A percentile compares a stretch with the other conserved stretches of the same genome.
Evolutionary conservation across 1,140 invertebrate species (phyloP).

Genomic region (Brachionus sp.): DNA sequence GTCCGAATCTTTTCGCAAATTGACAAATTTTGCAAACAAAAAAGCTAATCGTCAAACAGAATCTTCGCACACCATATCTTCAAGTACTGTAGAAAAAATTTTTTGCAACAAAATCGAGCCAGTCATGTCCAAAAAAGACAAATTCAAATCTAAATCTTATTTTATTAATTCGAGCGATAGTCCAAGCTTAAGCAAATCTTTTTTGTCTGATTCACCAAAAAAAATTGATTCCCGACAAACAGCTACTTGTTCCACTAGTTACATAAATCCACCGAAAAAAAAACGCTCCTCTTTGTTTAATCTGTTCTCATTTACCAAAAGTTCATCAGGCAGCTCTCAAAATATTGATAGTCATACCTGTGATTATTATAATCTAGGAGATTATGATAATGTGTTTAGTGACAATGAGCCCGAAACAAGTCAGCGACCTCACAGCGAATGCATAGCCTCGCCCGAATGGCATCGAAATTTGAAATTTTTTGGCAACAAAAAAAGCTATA

Average conservation of each 20-base stretch:
- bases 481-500: constrained; percentile 8
- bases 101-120: neutral
- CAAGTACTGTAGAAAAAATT: neutral
- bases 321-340: neutral
- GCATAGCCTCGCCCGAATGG: neutral
- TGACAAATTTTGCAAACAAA: neutral
- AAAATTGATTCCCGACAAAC: neutral
- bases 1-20: constrained; percentile 1
- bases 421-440: neutral
- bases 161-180: neutral
- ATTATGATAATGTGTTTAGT: constrained; percentile 36
- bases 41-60: neutral
- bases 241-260: neutral
- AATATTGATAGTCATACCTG: neutral
- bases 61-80: neutral
- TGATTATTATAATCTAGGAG: neutral
- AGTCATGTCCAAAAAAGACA: neutral
- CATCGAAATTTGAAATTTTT: constrained; percentile 3
- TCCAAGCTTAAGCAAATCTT: neutral
- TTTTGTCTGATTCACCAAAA: neutral
- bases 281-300: constrained; percentile 20
- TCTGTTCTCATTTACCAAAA: constrained; percentile 1
- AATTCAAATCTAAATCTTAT: constrained; percentile 26
- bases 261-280: constrained; percentile 3
- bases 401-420: neutral